Conservation (phyloP, 1,140 invertebrate species). For the Pteromalus puparum region DNA sequence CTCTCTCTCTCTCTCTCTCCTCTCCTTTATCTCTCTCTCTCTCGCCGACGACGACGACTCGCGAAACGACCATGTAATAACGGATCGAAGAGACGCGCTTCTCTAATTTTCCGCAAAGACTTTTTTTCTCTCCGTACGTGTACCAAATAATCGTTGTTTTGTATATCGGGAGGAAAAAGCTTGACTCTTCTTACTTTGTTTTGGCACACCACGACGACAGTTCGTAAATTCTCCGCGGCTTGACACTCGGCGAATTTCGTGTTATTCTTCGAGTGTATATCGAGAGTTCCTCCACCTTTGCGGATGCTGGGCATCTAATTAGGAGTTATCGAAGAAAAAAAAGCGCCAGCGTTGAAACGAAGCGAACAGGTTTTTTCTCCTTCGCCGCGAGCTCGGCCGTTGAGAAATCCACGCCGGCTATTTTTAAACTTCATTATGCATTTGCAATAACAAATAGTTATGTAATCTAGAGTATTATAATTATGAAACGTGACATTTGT, state of each 20-base stretch:
- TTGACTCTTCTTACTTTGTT: no score
- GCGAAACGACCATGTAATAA: background rate
- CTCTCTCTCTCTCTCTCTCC: conserved; percentile 25
- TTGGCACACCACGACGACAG: no score
- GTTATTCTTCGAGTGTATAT: background rate
- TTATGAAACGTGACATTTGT: background rate
- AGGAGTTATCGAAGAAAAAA: background rate
- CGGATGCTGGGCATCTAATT: background rate
- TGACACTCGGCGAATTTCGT: no score
- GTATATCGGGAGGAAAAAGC: no score
- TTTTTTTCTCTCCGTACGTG: background rate
- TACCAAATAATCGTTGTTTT: no score
- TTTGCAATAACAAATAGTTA: conserved; percentile 1
- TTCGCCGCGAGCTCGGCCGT: background rate
- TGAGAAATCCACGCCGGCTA: background rate
- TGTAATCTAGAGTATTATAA: conserved; percentile 1
- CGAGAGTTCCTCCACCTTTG: background rate
- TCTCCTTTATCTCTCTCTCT: background rate
- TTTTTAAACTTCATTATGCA: conserved; percentile 1
- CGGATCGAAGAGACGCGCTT: background rate
- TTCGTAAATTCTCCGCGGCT: no score
- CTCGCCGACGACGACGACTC: background rate
- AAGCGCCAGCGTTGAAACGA: background rate
- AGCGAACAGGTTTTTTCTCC: background rate
- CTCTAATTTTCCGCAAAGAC: background rate